Evolutionary conservation across 2,797 vertebrate species (phyloP).

Genomic region (Otolemur crassicaudatus): DNA sequence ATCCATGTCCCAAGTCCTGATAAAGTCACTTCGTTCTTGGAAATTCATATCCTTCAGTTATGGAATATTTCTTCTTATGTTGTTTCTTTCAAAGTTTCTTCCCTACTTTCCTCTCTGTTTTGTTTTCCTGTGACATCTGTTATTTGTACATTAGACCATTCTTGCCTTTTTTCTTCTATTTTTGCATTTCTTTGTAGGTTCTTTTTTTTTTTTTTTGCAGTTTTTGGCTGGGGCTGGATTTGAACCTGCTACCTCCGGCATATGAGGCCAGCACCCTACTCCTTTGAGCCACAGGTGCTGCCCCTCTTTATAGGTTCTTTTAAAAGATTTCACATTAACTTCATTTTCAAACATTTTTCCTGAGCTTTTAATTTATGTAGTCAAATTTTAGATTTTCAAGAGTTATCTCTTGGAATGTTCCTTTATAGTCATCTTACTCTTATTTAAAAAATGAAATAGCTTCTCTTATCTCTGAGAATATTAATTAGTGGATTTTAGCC

Average conservation of each 20-base stretch:
- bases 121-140: conserved; percentile 16
- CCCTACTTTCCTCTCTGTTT: neutral
- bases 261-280: too few species aligned
- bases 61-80: neutral
- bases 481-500: conserved; percentile 45
- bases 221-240: too few species aligned
- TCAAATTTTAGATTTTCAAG: conserved; percentile 47
- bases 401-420: conserved; percentile 24
- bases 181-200: neutral
- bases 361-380: conserved; percentile 21
- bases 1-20: neutral
- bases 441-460: conserved; percentile 56
- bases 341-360: conserved; percentile 54
- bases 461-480: conserved; percentile 49
- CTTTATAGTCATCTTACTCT: conserved; percentile 51
- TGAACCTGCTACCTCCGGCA: too few species aligned
- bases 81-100: neutral
- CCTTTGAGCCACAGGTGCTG: too few species aligned
- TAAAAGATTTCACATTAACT: conserved; percentile 46
- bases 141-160: conserved; percentile 40
- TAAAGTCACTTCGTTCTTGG: neutral
- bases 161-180: neutral
- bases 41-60: conserved; percentile 7
- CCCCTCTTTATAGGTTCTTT: conserved; percentile 23
- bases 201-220: neutral